Base-by-base conservation (phyloP, 1,140 invertebrate genomes). In the Drosophila ogumai region DNA sequence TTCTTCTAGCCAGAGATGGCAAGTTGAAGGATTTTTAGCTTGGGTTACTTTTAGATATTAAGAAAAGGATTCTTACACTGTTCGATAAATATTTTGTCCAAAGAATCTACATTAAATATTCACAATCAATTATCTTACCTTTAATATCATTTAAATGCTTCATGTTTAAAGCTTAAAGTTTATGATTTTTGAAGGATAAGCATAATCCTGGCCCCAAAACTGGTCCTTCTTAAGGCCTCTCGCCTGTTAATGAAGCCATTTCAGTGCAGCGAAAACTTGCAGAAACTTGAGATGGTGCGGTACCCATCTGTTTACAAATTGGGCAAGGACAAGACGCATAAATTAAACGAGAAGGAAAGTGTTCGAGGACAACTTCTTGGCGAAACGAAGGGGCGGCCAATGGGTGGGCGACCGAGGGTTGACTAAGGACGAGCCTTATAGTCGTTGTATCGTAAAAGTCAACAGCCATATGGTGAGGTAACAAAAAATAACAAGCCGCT, bases 401-500 rank as follows among this genome's bases (percentile, higher is more conserved):
- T 55, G 61, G 38, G 47, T 41, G 31, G 36, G 8, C 3, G 13
- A 6, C 12, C 13, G 54, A n/a, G 12, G 49, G 34, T 38, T 19
- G 41, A 31, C 41, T 38, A 72, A 54, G 19, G 40, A 34, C 64
- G 43, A 55, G 36, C 34, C 55, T 4, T 41, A 59, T 49, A 55
- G 44, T 28, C 67, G 19, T 58, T 50, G 56, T 56, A 79, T 87
- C 82, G 80, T 87, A 84, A 87, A 88, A 87, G 71, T 84, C 82
- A 79, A 87, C 72, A 52, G 65, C 80, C 84, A 87, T 87, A 88
- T 87, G 84, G 84, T 67, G 67, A 84, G 84, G 84, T 88, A 87
- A 88, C 84, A 87, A 87, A 87, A 87, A 84, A 84, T 88, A 87
- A 87, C 85, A 84, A 87, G 85, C 76, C 49, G 55, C 41, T 43